Evolutionary conservation across 1,140 invertebrate species (phyloP).

Genomic region (Calliphora vicina): DNA sequence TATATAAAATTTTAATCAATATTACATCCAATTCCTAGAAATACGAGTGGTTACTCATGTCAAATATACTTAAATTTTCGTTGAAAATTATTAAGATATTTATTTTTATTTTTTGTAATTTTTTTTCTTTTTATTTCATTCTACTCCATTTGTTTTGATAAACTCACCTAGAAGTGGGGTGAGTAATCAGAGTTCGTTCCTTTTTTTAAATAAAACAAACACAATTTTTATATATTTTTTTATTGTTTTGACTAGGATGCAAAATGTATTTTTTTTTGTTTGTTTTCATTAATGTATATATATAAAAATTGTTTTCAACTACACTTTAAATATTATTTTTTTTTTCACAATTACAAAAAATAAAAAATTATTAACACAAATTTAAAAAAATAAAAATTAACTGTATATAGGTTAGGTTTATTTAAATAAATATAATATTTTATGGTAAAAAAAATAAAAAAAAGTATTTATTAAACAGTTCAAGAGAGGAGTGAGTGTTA

Average conservation of each 20-base stretch:
- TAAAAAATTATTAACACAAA: neutral
- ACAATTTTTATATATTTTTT: neutral
- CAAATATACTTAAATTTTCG: too few relatives aligned
- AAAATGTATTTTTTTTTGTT: slow-evolving; percentile 24
- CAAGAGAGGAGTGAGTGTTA: neutral
- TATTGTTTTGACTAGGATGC: slow-evolving; percentile 35
- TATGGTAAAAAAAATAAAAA: neutral
- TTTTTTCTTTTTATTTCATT: neutral
- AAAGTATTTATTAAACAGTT: neutral
- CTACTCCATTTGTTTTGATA: neutral
- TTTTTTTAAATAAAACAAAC: slow-evolving; percentile 43
- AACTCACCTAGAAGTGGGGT: too few relatives aligned
- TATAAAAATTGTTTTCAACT: slow-evolving; percentile 30
- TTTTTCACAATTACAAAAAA: slow-evolving; percentile 16
- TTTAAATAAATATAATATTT: neutral
- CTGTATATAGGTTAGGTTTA: neutral
- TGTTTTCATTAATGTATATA: slow-evolving; percentile 14
- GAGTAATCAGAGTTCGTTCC: too few relatives aligned
- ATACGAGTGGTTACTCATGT: too few relatives aligned
- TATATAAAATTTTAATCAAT: too few relatives aligned
- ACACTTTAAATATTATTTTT: slow-evolving; percentile 1
- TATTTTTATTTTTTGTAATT: neutral
- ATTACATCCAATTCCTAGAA: too few relatives aligned
- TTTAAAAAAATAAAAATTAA: neutral
- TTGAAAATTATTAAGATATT: neutral